Base-by-base conservation (phyloP, 2,113 vertebrate genomes). In the Calonectris borealis region DNA sequence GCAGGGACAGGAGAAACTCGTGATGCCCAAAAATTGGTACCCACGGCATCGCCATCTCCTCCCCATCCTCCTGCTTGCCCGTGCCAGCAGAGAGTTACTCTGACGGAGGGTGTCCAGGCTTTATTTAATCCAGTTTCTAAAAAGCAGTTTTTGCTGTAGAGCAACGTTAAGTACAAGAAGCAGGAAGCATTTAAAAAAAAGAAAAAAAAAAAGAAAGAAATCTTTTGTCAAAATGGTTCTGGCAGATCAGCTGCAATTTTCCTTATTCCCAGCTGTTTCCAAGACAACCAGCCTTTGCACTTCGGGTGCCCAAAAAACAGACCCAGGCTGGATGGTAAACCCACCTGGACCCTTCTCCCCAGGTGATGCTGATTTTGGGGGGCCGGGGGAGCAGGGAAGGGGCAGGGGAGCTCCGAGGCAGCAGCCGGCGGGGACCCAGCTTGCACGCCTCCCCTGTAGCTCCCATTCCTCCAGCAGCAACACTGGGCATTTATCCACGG, bases 211-310 rank as follows among this genome's bases (percentile, higher is more conserved):
- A 42, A 75, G 38, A 62, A 71, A 85, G 60, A 70, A 86, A 76
- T 65, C 79, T 80, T 94, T 82, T 94, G 89, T 87, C 72, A 62
- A 55, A 72, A 84, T 12, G 54, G 52, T 65, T 83, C 57, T 83
- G 85, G 72, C 88, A 83, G 82, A 78, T 77, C 5, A 8, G 62
- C 55, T 49, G 73, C 65, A 60, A 55, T 94, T 90, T 78, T 66
- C 90, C 77, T 72, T 44, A 68, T 86, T 93, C 88, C 46, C 86
- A 70, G 92, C 87, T 42, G 93, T 69, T 95, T 85, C 96, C 94
- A 96, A 92, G 97, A 83, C 96, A 96, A 97, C 91, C 26, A 57
- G 48, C 31, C 75, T 86, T 58, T 82, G 76, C 65, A 54, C 54
- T 72, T 69, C 6, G 7, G 68, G 60, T 3, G 4, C 66, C 85